Base-by-base conservation (phyloP, 1,140 invertebrate species). In the Penaeus japonicus region DNA sequence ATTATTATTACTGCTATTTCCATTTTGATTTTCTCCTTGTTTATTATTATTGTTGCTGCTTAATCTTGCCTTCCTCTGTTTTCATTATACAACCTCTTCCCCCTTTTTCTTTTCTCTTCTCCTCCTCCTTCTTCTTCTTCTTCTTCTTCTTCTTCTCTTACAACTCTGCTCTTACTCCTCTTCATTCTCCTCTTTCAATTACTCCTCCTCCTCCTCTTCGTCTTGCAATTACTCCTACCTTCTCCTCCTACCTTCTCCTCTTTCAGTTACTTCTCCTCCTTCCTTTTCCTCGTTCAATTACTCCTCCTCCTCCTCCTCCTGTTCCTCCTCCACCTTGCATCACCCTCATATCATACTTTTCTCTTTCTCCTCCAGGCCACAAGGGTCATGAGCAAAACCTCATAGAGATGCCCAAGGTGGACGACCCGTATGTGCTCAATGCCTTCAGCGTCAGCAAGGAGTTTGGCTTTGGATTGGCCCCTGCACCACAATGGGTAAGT, bases 381-480 rank as follows among this genome's bases (percentile, higher is more conserved):
- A 91, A 92, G 89, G 93, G 93, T 12, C 91, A 92, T 65, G 93
- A 93, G 85, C 92, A 93, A 59, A 91, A 92, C 39, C 92, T 91
- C 12, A 90, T 92, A 17, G 82, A 91, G 24, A 91, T 93, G 39
- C 93, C 93, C 70, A 90, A 91, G 65, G 91, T 92, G 35, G 91
- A 92, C 53, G 92, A 93, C 85, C 91, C 92, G 7, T 94, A 93
- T 92, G 92, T 92, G 39, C 90, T 94, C 54, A 93, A 92, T 82
- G 94, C 92, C 12, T 93, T 94, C 89, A 93, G 92, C 73, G 92
- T 94, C 87, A 93, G 92, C 90, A 92, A 92, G 78, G 91, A 92
- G 54, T 91, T 90, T 79, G 94, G 94, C 24, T 93, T 94, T 80
- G 91, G 91, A 0, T 83, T 91, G 53, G 89, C 90, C 32, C 87